Evolutionary conservation across 2,888 invertebrate genomes (phyloP).

Genomic region (Drosophila conformis): DNA sequence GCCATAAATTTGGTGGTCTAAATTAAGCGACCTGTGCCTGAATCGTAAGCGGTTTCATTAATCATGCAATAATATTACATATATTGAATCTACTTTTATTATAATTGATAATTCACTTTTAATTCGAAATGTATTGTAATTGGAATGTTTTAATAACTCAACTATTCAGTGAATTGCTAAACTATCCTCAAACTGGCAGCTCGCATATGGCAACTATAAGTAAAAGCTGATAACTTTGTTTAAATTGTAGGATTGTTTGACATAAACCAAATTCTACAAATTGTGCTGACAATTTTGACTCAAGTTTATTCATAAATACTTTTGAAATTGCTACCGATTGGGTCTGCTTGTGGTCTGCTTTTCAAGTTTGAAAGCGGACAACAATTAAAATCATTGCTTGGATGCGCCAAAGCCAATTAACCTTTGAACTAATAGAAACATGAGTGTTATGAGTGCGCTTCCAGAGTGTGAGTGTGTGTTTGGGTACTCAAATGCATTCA

Average conservation of each 20-base stretch:
- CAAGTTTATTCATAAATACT: background rate
- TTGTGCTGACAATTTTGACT: background rate
- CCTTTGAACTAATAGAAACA: conserved; percentile 27
- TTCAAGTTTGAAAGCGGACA: conserved; percentile 5
- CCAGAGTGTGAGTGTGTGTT: conserved; percentile 8
- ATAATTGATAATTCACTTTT: background rate
- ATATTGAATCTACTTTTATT: background rate
- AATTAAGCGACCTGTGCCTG: background rate
- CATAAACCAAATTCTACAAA: background rate
- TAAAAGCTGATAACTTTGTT: background rate
- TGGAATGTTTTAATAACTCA: background rate
- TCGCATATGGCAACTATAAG: background rate
- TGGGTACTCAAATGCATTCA: conserved; percentile 47
- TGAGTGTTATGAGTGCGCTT: conserved; percentile 7
- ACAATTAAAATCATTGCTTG: conserved; percentile 20
- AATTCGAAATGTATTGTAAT: background rate
- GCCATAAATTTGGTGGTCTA: background rate
- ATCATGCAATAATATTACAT: background rate
- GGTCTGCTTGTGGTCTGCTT: background rate
- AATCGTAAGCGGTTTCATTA: background rate
- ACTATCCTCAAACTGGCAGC: background rate
- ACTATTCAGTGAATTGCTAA: background rate
- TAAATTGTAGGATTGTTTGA: background rate
- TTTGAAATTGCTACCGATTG: background rate
- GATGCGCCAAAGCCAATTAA: conserved; percentile 21